Conservation (phyloP, 2,888 invertebrate species). For the Polyommatus icarus region DNA sequence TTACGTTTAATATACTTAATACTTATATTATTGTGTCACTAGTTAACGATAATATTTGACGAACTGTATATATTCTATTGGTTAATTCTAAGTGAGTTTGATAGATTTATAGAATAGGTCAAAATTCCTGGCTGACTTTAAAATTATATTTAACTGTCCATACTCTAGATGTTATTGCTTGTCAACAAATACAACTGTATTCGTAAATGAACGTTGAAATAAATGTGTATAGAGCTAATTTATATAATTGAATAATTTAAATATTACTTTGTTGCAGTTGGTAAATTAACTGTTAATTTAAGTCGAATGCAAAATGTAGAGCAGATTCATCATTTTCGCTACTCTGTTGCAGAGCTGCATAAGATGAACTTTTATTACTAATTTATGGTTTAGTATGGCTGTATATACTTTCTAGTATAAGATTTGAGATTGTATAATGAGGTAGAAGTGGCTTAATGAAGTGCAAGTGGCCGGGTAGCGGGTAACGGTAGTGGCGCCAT, state of each 20-base stretch:
- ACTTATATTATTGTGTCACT: background rate
- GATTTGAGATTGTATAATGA: background rate
- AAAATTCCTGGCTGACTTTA: too few relatives aligned
- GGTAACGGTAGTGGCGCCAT: conserved; percentile 41
- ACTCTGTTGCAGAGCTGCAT: background rate
- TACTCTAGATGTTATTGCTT: background rate
- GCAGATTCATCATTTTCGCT: background rate
- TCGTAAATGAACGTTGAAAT: background rate
- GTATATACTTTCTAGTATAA: too few relatives aligned
- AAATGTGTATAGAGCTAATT: background rate
- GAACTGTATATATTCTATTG: too few relatives aligned
- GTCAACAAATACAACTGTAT: background rate
- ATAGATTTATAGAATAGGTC: too few relatives aligned
- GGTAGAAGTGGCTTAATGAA: conserved; percentile 17
- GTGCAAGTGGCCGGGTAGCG: conserved; percentile 31
- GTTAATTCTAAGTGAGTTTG: too few relatives aligned
- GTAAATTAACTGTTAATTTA: background rate
- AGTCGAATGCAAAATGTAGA: background rate
- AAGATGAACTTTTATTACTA: background rate
- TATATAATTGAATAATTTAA: background rate
- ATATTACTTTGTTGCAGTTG: background rate
- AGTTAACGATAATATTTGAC: background rate
- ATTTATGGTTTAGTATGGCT: background rate
- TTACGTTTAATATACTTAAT: background rate
- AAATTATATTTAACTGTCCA: too few relatives aligned